These are phyloP conservation scores for Anthoscopus minutus DNA, from an alignment of 2,113 vertebrate species.

Conservation along the genomic window DNA sequence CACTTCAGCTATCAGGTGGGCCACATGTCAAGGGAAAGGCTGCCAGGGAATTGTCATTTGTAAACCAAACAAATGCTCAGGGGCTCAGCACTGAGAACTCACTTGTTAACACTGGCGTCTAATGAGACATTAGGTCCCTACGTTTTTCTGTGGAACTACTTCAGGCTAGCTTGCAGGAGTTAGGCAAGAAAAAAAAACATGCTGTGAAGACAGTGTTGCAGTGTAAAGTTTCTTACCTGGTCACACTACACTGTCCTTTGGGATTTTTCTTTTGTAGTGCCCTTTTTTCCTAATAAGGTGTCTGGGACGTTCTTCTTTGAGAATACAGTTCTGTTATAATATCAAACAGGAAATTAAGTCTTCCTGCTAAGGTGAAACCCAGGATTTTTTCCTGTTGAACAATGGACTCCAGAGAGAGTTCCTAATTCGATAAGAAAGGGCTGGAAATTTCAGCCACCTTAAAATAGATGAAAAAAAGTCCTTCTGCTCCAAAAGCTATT, in stretches of 20 bases:
- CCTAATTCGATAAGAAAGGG: background rate
- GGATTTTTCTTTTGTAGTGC: background rate
- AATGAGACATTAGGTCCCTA: background rate
- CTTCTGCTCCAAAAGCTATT: background rate
- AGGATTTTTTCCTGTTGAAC: constrained; percentile 4
- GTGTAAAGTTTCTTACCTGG: background rate
- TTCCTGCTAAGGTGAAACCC: background rate
- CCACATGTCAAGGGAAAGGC: background rate
- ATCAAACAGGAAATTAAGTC: constrained; percentile 22
- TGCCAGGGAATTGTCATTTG: background rate
- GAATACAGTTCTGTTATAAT: background rate
- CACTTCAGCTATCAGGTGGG: background rate
- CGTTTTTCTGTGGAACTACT: background rate
- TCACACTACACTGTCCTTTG: background rate
- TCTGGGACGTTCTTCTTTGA: background rate
- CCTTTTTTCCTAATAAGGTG: background rate
- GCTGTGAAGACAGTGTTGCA: background rate
- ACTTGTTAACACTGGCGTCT: background rate
- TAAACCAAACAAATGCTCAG: background rate
- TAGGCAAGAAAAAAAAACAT: background rate
- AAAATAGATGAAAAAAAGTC: background rate
- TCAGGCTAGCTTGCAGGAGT: background rate
- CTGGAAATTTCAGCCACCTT: constrained; percentile 11
- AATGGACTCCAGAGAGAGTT: background rate
- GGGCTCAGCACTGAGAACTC: background rate